Conservation (phyloP, 2,113 vertebrate genomes). For the Pelvicachromis taeniatus region DNA sequence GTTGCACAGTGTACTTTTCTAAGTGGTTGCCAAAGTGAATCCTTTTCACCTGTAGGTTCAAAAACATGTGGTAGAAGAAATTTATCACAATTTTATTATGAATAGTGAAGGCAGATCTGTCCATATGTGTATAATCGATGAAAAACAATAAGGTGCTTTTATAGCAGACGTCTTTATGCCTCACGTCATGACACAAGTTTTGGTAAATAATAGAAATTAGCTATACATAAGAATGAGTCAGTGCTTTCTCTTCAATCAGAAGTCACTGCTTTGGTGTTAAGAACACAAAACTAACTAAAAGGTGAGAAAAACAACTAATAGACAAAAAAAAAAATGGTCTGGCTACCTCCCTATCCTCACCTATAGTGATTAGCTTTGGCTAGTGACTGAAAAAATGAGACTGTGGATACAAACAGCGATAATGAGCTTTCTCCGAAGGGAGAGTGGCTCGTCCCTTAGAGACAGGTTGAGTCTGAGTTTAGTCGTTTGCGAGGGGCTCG, state of each 20-base stretch:
- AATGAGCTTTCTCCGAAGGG: background rate
- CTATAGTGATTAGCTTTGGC: background rate
- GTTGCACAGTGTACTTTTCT: background rate
- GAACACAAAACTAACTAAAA: background rate
- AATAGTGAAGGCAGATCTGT: background rate
- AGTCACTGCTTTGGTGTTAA: fast-evolving
- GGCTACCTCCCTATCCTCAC: background rate
- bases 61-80: background rate
- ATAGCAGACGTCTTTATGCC: background rate
- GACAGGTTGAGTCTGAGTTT: background rate
- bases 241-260: background rate
- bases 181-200: background rate
- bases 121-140: background rate
- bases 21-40: background rate
- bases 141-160: background rate
- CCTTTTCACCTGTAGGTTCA: background rate
- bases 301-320: background rate
- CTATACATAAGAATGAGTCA: background rate
- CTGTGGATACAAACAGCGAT: background rate
- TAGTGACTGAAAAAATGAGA: background rate
- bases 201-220: background rate
- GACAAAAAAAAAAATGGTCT: fast-evolving
- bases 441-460: background rate
- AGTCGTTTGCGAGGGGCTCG: background rate
- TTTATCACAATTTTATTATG: fast-evolving